phyloP scores from a whole-genome alignment of 2,797 vertebrate species.

The Champsocephalus esox region DNA sequence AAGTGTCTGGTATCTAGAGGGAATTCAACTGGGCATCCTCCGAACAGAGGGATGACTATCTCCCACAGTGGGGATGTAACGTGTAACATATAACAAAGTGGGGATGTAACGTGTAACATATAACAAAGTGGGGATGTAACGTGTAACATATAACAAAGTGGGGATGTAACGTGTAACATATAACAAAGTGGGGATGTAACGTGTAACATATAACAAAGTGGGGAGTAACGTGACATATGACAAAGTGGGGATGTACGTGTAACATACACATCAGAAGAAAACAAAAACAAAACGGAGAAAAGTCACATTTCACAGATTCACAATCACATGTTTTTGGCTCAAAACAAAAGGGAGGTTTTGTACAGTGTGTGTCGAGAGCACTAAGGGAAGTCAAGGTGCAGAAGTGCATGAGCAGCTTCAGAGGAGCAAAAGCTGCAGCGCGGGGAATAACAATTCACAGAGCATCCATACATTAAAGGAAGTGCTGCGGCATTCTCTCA shows the following conservation, averaged over 20 bases:
- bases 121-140: background rate
- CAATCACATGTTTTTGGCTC: slow-evolving; percentile 32
- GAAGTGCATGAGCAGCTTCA: slow-evolving; percentile 53
- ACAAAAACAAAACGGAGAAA: slow-evolving; percentile 9
- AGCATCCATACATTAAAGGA: slow-evolving; percentile 68
- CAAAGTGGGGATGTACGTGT: too few relatives aligned
- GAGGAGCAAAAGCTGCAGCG: slow-evolving; percentile 44
- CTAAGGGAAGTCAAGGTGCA: slow-evolving; percentile 47
- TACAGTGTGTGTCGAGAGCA: slow-evolving; percentile 14
- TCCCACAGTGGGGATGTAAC: background rate
- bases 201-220: background rate
- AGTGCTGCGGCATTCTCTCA: slow-evolving; percentile 46
- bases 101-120: background rate
- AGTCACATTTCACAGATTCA: slow-evolving; percentile 29
- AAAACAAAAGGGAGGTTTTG: slow-evolving; percentile 25
- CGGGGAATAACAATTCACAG: slow-evolving; percentile 66
- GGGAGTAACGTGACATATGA: background rate
- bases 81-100: background rate
- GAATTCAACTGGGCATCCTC: slow-evolving; percentile 7
- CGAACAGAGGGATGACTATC: background rate
- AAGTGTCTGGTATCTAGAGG: background rate
- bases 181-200: too few relatives aligned
- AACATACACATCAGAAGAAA: background rate
- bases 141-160: background rate
- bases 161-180: background rate